A percentile compares a stretch with the other conserved stretches of the same genome.
Evolutionary conservation across 37 sponge, comb jelly and placozoan genomes (phyloP).

Genomic region (Petrosia ficiformis): DNA sequence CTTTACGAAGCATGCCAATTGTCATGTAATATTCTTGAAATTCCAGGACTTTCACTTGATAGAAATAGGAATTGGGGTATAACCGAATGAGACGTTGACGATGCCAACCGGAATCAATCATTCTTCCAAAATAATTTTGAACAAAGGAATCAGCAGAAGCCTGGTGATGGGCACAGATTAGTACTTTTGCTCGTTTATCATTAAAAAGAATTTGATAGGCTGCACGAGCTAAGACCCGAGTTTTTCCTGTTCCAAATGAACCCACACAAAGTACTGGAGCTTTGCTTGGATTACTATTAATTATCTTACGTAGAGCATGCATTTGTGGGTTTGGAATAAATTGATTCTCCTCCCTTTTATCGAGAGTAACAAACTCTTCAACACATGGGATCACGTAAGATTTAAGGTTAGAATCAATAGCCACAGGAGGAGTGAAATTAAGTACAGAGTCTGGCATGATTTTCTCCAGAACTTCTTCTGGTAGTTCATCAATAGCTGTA

Average conservation of each 20-base stretch:
- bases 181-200: slow-evolving; percentile 1
- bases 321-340: slow-evolving; percentile 20
- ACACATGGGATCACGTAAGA: background rate
- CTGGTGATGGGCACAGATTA: slow-evolving; percentile 69
- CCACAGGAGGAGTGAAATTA: background rate
- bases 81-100: background rate
- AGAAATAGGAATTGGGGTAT: background rate
- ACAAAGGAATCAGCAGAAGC: slow-evolving; percentile 65
- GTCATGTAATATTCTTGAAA: background rate
- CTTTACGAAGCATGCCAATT: background rate
- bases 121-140: slow-evolving; percentile 42
- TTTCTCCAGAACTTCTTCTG: background rate
- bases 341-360: too few species aligned
- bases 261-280: slow-evolving; percentile 46
- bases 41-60: background rate
- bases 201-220: slow-evolving; percentile 40
- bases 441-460: background rate
- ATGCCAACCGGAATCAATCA: background rate
- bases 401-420: background rate
- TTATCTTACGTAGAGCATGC: slow-evolving; percentile 18
- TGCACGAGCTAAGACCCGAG: slow-evolving; percentile 57
- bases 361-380: background rate
- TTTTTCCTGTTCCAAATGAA: slow-evolving; percentile 80
- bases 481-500: slow-evolving; percentile 11
- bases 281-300: slow-evolving; percentile 14